phyloP scores from a whole-genome alignment of 2,797 vertebrate genomes.

The Tokudaia tokunoshimensis region DNA sequence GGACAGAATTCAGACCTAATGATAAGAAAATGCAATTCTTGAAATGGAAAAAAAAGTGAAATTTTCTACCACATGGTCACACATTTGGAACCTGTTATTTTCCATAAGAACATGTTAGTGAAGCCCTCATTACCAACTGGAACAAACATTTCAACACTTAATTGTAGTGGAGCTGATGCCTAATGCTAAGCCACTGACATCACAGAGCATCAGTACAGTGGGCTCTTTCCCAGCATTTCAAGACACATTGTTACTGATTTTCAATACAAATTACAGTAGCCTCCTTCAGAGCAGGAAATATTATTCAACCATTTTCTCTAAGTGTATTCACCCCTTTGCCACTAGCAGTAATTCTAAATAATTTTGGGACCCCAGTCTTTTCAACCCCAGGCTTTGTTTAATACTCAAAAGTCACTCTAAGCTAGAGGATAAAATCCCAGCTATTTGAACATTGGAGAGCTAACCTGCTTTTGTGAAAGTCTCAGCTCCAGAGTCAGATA shows the following conservation, averaged over 20 bases:
- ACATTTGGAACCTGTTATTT: constrained; percentile 85
- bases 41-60: constrained; percentile 74
- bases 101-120: constrained; percentile 83
- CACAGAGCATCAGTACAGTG: constrained; percentile 80
- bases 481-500: constrained; percentile 70
- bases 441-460: constrained; percentile 68
- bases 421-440: constrained; percentile 75
- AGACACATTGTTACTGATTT: constrained; percentile 79
- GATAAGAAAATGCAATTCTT: constrained; percentile 68
- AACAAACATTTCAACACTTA: constrained; percentile 85
- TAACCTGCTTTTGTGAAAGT: constrained; percentile 78
- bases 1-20: constrained; percentile 71
- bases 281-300: constrained; percentile 75
- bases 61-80: constrained; percentile 71
- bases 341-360: constrained; percentile 73
- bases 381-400: constrained; percentile 78
- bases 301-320: constrained; percentile 58
- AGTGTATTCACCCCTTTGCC: constrained; percentile 54
- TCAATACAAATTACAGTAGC: constrained; percentile 82
- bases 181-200: constrained; percentile 83
- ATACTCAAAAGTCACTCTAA: constrained; percentile 71
- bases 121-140: constrained; percentile 83
- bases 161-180: constrained; percentile 74
- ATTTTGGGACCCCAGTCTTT: constrained; percentile 78
- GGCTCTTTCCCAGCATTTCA: constrained; percentile 77